Evolutionary conservation across 2,113 vertebrate genomes (phyloP).

Genomic region (Psilopsiagon aymara): DNA sequence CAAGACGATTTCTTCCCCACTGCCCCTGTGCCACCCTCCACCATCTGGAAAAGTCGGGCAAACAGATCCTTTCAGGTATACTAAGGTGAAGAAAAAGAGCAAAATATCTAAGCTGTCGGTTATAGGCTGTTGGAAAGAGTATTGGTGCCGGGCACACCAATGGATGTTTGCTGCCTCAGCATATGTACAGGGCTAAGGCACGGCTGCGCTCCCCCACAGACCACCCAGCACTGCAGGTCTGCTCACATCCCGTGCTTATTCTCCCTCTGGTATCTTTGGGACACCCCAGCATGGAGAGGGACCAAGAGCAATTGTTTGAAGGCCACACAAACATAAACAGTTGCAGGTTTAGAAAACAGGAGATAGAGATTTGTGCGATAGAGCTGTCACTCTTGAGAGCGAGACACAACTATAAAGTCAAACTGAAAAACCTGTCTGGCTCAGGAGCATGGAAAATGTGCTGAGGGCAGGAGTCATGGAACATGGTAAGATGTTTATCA

Average conservation of each 20-base stretch:
- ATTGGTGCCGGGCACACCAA: background rate
- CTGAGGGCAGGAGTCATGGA: background rate
- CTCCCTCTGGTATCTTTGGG: background rate
- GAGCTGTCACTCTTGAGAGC: background rate
- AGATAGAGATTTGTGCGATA: background rate
- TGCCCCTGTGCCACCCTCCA: background rate
- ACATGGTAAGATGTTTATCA: constrained; percentile 23
- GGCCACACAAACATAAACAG: background rate
- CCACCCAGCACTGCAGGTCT: background rate
- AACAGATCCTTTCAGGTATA: background rate
- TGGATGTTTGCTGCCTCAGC: background rate
- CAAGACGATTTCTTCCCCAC: background rate
- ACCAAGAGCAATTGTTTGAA: background rate
- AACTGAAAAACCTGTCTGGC: constrained; percentile 31
- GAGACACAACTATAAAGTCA: background rate
- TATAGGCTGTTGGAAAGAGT: background rate
- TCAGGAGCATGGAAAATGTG: background rate
- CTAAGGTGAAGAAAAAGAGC: background rate
- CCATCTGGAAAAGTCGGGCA: accelerated
- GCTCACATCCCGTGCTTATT: background rate
- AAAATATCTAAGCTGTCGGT: background rate
- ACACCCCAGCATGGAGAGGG: background rate
- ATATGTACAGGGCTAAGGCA: background rate
- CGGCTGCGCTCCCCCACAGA: background rate
- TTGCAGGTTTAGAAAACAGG: background rate